Percentiles rank a stretch among this genome's conserved stretches.
Conservation (phyloP, 2,113 vertebrate genomes). For the Labeo catla region DNA sequence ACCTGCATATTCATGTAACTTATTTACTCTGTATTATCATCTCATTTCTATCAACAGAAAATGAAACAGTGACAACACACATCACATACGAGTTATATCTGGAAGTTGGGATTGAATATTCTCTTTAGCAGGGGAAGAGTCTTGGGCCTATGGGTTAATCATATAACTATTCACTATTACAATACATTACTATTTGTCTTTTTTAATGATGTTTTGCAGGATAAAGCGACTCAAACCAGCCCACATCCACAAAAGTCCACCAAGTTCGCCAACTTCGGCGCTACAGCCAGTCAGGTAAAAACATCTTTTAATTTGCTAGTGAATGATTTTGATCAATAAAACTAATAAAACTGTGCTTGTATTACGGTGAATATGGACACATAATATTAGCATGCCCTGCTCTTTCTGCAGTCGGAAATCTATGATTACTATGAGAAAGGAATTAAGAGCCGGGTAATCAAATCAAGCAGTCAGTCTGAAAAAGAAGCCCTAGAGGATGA, state of each 20-base stretch:
- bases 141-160: not conserved
- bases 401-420: not conserved
- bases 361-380: not conserved
- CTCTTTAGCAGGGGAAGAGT: not conserved
- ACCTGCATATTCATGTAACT: not conserved
- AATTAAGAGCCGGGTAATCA: not conserved
- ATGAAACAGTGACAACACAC: no score
- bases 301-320: not conserved
- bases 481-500: not conserved
- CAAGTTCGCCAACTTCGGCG: not conserved
- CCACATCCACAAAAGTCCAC: not conserved
- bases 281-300: not conserved
- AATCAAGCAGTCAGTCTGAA: not conserved
- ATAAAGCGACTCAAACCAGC: not conserved
- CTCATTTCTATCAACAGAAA: no score
- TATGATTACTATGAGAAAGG: not conserved
- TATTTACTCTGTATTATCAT: no score
- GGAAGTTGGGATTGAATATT: not conserved
- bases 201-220: not conserved
- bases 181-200: not conserved
- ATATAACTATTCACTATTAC: not conserved
- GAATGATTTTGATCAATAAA: not conserved
- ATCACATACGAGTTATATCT: not conserved
- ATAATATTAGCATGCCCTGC: not conserved
- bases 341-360: not conserved